Evolutionary conservation across 2,888 invertebrate genomes (phyloP), one percentile per base, ranked within the genome.

Genomic region (Conus canariensis): DNA sequence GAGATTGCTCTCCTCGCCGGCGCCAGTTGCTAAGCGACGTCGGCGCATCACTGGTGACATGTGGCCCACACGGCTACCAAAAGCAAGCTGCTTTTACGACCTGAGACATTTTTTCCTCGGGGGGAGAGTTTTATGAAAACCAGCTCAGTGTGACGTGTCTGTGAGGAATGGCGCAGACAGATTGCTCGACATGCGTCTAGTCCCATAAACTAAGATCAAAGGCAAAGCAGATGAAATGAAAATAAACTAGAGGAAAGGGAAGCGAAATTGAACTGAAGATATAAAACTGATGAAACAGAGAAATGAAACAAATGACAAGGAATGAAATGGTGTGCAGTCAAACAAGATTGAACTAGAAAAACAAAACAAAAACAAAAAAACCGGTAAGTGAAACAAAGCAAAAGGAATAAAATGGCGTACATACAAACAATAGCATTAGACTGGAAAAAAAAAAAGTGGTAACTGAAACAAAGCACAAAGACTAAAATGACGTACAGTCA

Each of bases 11-110:
- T 89, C 25, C 67, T 85, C 25, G 8, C 16, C 25, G 64, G 89
- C 85, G 58, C 30, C 85, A 74, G 89, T 89, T 77, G 89, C 89
- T 25, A 58, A 74, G 89, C 85, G 67, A 85, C 85, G 67, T n/a
- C 14, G 16, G 74, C 85, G 19, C 83, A 58, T 45, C 56, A 60
- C 16, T 30, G 30, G 10, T 45, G 70, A 70, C 70, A 70, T 70
- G 22, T 19, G 70, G 19, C 8, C 64, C 45, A 45, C 45, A 45
- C 45, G 45, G 45, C 45, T 45, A 1, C 45, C 45, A 45, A 82
- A 82, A 56, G 9, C 14, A 82, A 10, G 25, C 9, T 9, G 25
- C 60, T 12, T 58, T 85, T n/a, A 85, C 85, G 25, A 60, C 85
- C 85, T 0, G 85, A 85, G 59, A 85, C 59, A 85, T 85, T 85